Evolutionary conservation across 2,797 vertebrate species (phyloP).

Genomic region (Linurgus olivaceus): DNA sequence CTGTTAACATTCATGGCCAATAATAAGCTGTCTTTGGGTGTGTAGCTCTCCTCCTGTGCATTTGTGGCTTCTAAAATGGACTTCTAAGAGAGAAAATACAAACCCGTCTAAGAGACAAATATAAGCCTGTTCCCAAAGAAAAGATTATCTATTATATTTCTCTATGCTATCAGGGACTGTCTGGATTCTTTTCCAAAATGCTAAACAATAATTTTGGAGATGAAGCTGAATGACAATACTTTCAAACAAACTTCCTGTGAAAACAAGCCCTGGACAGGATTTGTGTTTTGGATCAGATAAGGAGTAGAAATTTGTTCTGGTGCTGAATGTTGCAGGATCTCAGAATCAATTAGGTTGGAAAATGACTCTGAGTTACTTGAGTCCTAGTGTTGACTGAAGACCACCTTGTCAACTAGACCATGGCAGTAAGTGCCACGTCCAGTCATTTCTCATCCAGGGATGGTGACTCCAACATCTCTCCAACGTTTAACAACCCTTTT

Average conservation of each 20-base stretch:
- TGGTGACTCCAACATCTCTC: background rate
- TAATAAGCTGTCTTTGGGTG: background rate
- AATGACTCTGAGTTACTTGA: background rate
- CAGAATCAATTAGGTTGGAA: background rate
- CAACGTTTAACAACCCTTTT: background rate
- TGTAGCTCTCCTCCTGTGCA: background rate
- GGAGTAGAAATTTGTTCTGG: background rate
- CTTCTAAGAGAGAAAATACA: background rate
- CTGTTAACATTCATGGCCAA: background rate
- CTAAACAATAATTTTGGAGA: background rate
- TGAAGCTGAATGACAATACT: background rate
- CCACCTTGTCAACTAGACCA: background rate
- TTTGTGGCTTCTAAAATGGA: background rate
- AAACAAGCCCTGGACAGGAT: background rate
- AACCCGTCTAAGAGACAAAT: background rate
- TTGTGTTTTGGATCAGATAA: background rate
- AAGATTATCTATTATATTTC: background rate
- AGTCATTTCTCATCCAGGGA: background rate
- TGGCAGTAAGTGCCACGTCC: background rate
- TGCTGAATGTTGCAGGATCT: background rate
- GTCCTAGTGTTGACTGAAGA: background rate
- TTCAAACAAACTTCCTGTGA: background rate
- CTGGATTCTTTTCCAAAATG: background rate
- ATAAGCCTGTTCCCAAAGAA: background rate
- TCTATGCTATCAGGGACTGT: background rate